Evolutionary conservation across 2,113 vertebrate species (phyloP).

Genomic region (Hyperopisus bebe): DNA sequence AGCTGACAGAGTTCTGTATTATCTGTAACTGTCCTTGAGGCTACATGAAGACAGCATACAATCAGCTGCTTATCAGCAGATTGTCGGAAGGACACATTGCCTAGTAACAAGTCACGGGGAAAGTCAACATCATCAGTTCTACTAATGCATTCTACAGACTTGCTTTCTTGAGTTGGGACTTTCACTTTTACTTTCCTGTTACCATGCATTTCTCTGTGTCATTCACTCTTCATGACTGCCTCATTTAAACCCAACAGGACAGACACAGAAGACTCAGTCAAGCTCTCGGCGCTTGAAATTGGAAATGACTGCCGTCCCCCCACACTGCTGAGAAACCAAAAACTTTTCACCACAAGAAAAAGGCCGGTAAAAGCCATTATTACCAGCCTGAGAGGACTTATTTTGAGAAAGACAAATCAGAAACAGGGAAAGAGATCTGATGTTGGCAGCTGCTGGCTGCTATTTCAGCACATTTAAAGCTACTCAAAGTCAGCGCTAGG

Average conservation of each 20-base stretch:
- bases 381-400: background rate
- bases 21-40: background rate
- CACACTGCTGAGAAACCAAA: conserved; percentile 11
- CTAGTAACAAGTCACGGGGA: background rate
- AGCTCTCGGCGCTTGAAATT: background rate
- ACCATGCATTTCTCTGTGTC: background rate
- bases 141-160: background rate
- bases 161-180: background rate
- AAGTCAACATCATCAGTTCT: background rate
- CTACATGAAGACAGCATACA: background rate
- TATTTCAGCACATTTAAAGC: background rate
- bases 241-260: background rate
- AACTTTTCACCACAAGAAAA: background rate
- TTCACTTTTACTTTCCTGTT: conserved; percentile 1
- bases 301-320: background rate
- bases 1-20: background rate
- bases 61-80: background rate
- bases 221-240: background rate
- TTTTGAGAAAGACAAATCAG: background rate
- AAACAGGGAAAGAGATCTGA: background rate
- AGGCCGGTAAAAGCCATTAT: background rate
- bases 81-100: background rate
- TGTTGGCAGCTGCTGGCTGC: background rate
- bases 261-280: background rate
- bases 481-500: background rate